A percentile compares a stretch with the other conserved stretches of the same genome.
Conservation (phyloP, 2,888 invertebrate species). For the Plagodis dolabraria region DNA sequence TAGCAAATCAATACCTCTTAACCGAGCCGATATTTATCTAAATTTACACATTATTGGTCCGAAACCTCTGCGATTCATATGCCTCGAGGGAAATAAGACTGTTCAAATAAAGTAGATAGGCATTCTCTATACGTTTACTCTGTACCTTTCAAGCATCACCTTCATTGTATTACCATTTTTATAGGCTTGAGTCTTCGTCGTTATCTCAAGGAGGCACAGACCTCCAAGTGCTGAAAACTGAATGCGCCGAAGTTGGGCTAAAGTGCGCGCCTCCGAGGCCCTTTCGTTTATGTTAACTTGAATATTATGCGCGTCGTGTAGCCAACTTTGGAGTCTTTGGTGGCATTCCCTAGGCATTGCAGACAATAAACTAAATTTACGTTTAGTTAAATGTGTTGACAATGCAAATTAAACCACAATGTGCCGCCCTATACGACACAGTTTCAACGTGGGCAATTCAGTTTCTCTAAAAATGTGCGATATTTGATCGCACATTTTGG, state of each 20-base stretch:
- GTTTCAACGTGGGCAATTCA: background rate
- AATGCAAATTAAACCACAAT: constrained; percentile 9
- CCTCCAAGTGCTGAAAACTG: constrained; percentile 38
- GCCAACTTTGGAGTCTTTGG: constrained; percentile 19
- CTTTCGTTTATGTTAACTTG: constrained; percentile 52
- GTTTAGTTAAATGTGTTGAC: constrained; percentile 5
- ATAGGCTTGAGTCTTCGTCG: constrained; percentile 57
- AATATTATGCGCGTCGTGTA: constrained; percentile 45
- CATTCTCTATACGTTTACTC: constrained; percentile 19
- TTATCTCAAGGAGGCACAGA: constrained; percentile 52
- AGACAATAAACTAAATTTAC: constrained; percentile 15
- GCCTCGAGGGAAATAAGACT: constrained; percentile 22
- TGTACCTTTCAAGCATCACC: constrained; percentile 57
- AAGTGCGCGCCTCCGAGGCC: constrained; percentile 43
- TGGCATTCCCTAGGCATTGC: constrained; percentile 18
- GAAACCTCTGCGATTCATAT: constrained; percentile 23
- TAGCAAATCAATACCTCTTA: constrained; percentile 25
- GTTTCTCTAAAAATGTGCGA: background rate
- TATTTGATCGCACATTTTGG: too few relatives aligned
- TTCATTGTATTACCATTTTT: constrained; percentile 70
- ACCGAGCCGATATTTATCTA: constrained; percentile 30
- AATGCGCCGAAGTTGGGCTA: constrained; percentile 27
- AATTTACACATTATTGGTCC: constrained; percentile 33
- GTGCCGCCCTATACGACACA: background rate
- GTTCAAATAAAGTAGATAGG: constrained; percentile 21